Base-by-base conservation (phyloP, 1,140 invertebrate genomes). In the Formica exsecta region DNA sequence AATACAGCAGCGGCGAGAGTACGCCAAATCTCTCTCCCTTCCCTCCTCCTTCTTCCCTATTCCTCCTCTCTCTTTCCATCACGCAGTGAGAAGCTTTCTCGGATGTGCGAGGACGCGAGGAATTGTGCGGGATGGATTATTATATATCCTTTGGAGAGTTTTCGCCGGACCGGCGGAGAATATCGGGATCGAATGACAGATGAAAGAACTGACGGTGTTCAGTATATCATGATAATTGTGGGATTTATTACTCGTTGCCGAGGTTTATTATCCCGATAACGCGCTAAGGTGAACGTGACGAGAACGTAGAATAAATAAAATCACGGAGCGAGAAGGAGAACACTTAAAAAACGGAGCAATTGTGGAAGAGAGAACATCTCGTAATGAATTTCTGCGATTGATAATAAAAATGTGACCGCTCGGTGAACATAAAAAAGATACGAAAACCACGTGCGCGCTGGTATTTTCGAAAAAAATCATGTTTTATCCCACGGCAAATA, bases 1-100 rank as follows among this genome's bases (percentile, higher is more conserved):
- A 95, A 95, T 95, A 94, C 93, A 93, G 91, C 92, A 70, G 80
- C 74, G 85, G 71, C 74, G 54, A 74, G 85, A 66, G 79, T 73
- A 70, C 74, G 79, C 65, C 48, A 41, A 79, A 41, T 66, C 76
- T 32, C 29, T 51, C 61, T 41, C 38, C 36, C 13, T 48, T 11
- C 41, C 44, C 29, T 22, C 70, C 7, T n/a, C 13, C 25, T n/a
- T 6, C 13, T 41, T 62, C 13, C 8, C 11, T 25, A 5, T n/a
- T 54, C 36, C 16, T 44, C n/a, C 16, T 13, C 41, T 36, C 22
- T 80, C 76, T 66, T 48, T 66, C 74, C 75, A 59, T 80, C 48
- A 9, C 44, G 29, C 41, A 0, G 64, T 11, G 8, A 22, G 36
- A 41, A 16, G 36, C 25, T 71, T 25, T 81, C 38, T 36, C 25